phyloP scores from a whole-genome alignment of 1,140 invertebrate genomes.

The Pogonognathellus flavescens region DNA sequence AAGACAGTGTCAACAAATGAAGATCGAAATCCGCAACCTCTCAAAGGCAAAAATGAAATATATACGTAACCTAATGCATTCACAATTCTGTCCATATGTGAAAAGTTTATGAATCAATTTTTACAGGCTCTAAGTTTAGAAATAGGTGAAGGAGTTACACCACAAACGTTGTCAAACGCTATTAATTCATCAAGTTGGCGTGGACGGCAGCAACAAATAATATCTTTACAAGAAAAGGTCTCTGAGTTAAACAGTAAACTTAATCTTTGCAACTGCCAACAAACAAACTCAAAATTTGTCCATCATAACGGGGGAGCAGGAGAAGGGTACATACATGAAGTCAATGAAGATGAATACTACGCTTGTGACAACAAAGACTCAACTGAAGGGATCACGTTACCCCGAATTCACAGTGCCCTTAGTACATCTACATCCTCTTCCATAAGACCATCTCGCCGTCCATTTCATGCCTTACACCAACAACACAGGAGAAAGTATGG shows the following conservation, averaged over 20 bases:
- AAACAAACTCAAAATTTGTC: background rate
- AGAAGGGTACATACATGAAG: background rate
- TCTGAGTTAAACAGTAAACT: background rate
- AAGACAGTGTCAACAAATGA: conserved; percentile 59
- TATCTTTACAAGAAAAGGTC: conserved; percentile 56
- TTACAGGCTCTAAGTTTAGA: conserved; percentile 53
- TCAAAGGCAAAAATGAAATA: background rate
- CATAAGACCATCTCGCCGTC: conserved; percentile 25
- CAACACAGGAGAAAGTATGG: conserved; percentile 61
- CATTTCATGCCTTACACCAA: conserved; percentile 28
- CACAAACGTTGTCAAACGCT: conserved; percentile 30
- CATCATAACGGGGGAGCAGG: background rate
- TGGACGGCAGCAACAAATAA: conserved; percentile 62
- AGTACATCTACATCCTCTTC: too few relatives aligned
- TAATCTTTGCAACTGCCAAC: background rate
- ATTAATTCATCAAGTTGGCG: conserved; percentile 48
- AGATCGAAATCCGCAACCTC: conserved; percentile 56
- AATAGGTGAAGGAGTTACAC: conserved; percentile 60
- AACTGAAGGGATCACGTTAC: background rate
- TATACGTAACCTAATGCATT: background rate
- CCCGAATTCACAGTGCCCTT: background rate
- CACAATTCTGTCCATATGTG: background rate
- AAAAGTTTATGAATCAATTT: background rate
- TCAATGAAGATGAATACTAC: background rate
- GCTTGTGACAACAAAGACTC: background rate